phyloP scores from a whole-genome alignment of 2,797 vertebrate species.

The Eleutherodactylus coqui region DNA sequence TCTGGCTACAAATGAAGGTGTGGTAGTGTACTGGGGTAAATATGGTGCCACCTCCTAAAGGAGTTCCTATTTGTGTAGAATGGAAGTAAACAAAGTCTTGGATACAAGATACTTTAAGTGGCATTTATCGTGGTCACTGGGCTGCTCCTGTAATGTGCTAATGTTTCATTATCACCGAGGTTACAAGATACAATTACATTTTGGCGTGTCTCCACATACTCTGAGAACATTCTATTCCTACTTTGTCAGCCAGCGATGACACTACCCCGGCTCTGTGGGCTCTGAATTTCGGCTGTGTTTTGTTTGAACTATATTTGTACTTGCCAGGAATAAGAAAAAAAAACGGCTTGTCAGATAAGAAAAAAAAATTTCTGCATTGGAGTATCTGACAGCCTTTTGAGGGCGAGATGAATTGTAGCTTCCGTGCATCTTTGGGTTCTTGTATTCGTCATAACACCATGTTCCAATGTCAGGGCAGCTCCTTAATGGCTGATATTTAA shows the following conservation, averaged over 20 bases:
- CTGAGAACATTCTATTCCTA: slow-evolving; percentile 39
- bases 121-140: slow-evolving; percentile 23
- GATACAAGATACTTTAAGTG: slow-evolving; percentile 31
- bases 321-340: not conserved
- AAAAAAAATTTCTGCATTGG: not conserved
- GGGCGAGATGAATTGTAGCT: not conserved
- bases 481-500: slow-evolving; percentile 28
- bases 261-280: not conserved
- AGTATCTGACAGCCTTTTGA: not conserved
- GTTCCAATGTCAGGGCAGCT: not conserved
- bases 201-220: slow-evolving; percentile 15
- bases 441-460: not conserved
- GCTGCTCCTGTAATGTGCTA: slow-evolving; percentile 13
- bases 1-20: not conserved
- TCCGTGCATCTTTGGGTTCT: not conserved
- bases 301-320: slow-evolving; percentile 3
- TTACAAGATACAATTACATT: slow-evolving; percentile 34
- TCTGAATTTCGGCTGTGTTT: not conserved
- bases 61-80: not conserved
- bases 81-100: slow-evolving; percentile 21
- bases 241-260: slow-evolving; percentile 19
- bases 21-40: not conserved
- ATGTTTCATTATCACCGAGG: slow-evolving; percentile 37
- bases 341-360: not conserved
- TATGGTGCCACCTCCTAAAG: not conserved